phyloP scores from a whole-genome alignment of 1,140 invertebrate species.

The Tyrophagus putrescentiae region DNA sequence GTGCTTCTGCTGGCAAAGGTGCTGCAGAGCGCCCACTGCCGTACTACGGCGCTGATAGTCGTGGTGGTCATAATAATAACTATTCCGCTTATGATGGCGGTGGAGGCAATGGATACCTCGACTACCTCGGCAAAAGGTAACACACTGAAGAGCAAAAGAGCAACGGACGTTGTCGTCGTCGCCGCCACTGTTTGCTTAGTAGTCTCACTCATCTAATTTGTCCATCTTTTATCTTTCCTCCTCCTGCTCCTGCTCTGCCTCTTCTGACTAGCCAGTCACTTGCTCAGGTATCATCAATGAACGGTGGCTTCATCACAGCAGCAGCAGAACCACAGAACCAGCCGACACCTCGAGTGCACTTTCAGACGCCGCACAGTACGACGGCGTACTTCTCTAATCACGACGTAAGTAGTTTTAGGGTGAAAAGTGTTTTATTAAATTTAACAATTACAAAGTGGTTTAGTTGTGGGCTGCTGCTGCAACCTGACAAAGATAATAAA shows the following conservation, averaged over 20 bases:
- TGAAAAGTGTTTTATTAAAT: not conserved
- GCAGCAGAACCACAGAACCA: not conserved
- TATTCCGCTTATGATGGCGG: not conserved
- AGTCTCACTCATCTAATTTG: no score
- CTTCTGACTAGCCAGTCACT: not conserved
- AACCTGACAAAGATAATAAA: no score
- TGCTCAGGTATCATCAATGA: not conserved
- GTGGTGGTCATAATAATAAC: not conserved
- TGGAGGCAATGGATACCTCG: not conserved
- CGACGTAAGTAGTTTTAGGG: slow-evolving; percentile 6
- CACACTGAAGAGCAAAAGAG: not conserved
- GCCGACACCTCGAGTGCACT: slow-evolving; percentile 13
- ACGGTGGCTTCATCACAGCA: not conserved
- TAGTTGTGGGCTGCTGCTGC: not conserved
- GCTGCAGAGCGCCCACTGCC: no score
- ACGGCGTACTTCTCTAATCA: slow-evolving; percentile 17
- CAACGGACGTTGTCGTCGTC: no score
- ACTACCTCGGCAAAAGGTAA: not conserved
- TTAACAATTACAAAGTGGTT: not conserved
- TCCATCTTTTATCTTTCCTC: no score
- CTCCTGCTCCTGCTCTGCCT: not conserved
- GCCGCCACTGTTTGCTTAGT: no score
- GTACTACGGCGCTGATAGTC: no score
- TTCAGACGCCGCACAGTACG: slow-evolving; percentile 21
- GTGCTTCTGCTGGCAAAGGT: no score